These are phyloP conservation scores for Tribolium freemani DNA, from an alignment of 2,888 invertebrate species.

Conservation along the genomic window DNA sequence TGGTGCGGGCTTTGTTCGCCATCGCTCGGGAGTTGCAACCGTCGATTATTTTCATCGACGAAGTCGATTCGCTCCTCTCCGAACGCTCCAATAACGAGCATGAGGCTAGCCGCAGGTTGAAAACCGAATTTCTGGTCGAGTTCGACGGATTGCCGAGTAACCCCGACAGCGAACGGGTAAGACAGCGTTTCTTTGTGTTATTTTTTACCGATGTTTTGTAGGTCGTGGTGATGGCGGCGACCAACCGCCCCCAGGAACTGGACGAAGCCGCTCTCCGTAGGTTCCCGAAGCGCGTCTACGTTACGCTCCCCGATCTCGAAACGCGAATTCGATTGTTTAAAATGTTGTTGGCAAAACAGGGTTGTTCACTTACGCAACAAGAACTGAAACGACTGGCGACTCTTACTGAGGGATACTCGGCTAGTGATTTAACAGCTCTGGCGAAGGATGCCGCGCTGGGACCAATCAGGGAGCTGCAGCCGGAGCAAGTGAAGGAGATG, in stretches of 20 bases:
- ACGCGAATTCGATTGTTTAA: conserved; percentile 84
- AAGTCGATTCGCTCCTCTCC: conserved; percentile 95
- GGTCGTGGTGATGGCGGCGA: conserved; percentile 99
- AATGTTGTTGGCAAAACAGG: conserved; percentile 86
- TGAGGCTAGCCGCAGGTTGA: conserved; percentile 93
- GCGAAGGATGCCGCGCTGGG: conserved; percentile 98
- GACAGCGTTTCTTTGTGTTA: conserved; percentile 8
- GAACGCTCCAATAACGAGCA: conserved; percentile 95
- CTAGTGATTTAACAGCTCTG: conserved; percentile 95
- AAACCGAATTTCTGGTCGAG: conserved; percentile 98
- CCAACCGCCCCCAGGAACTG: conserved; percentile 96
- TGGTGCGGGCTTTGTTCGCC: conserved; percentile 95
- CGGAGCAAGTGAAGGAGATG: conserved; percentile 88
- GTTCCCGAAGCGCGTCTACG: conserved; percentile 97
- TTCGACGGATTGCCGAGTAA: conserved; percentile 95
- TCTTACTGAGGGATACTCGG: conserved; percentile 95
- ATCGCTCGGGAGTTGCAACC: conserved; percentile 95
- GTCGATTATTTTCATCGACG: conserved; percentile 94
- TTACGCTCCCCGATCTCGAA: conserved; percentile 88
- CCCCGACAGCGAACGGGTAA: conserved; percentile 80
- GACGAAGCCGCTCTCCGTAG: conserved; percentile 97
- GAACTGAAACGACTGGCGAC: conserved; percentile 85
- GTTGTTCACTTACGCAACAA: conserved; percentile 78
- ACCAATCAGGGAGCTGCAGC: conserved; percentile 92
- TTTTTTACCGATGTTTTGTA: conserved; percentile 42